phyloP scores from a whole-genome alignment of 2,797 vertebrate species.

The Miichthys miiuy region DNA sequence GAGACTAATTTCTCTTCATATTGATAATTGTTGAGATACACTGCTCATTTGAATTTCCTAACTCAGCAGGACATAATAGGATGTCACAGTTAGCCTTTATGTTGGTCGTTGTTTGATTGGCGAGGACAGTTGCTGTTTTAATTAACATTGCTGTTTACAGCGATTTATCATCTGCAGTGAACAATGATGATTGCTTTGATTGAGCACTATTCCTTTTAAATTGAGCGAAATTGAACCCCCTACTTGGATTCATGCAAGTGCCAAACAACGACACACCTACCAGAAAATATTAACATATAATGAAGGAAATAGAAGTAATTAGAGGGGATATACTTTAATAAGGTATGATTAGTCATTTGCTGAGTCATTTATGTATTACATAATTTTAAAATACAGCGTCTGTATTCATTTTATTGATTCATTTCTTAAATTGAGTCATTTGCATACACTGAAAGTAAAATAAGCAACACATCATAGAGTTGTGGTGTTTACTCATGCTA shows the following conservation, averaged over 20 bases:
- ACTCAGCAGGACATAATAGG: neutral
- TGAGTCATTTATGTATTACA: neutral
- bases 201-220: neutral
- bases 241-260: neutral
- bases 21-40: neutral
- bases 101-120: neutral
- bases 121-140: neutral
- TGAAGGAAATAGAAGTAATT: neutral
- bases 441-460: constrained; percentile 15
- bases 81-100: neutral
- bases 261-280: neutral
- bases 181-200: neutral
- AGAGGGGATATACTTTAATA: neutral
- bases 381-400: neutral
- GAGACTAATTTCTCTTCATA: neutral
- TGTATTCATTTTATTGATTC: constrained; percentile 1
- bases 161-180: neutral
- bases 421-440: constrained; percentile 18
- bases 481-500: constrained; percentile 46
- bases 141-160: neutral
- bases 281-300: neutral
- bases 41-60: neutral
- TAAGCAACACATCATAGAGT: constrained; percentile 26
- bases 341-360: neutral
- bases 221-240: neutral